Evolutionary conservation across 2,113 vertebrate species (phyloP).

Genomic region (Mugil cephalus): DNA sequence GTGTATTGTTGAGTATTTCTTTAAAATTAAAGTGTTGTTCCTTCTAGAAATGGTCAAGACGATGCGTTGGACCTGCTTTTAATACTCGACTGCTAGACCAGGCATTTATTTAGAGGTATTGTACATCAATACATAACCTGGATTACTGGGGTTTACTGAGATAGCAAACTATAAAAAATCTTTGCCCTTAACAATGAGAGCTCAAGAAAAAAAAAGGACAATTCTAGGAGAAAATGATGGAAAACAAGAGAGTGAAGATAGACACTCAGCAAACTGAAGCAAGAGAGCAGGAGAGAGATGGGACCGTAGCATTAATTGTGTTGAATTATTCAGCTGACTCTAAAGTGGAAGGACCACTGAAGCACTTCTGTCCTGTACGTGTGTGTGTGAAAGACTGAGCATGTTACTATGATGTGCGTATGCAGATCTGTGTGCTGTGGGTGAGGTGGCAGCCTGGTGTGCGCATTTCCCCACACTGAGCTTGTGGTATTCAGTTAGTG

Average conservation of each 20-base stretch:
- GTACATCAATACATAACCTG: background rate
- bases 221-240: conserved; percentile 5
- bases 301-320: conserved; percentile 71
- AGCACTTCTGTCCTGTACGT: conserved; percentile 43
- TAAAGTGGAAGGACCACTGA: conserved; percentile 57
- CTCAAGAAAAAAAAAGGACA: background rate
- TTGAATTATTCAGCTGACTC: conserved; percentile 82
- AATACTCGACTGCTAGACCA: too few species aligned
- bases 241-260: conserved; percentile 45
- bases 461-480: conserved; percentile 26
- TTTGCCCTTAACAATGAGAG: background rate
- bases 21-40: too few species aligned
- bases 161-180: background rate
- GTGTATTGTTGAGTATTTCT: too few species aligned
- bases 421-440: conserved; percentile 9
- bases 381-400: background rate
- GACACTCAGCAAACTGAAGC: conserved; percentile 27
- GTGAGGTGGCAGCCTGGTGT: background rate
- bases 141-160: background rate
- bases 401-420: background rate
- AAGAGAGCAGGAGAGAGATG: conserved; percentile 27
- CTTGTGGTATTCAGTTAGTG: conserved; percentile 20
- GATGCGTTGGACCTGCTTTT: too few species aligned
- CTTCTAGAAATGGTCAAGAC: too few species aligned
- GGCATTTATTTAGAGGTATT: too few species aligned